phyloP scores from a whole-genome alignment of 2,113 vertebrate species.

The Calyptomena viridis region DNA sequence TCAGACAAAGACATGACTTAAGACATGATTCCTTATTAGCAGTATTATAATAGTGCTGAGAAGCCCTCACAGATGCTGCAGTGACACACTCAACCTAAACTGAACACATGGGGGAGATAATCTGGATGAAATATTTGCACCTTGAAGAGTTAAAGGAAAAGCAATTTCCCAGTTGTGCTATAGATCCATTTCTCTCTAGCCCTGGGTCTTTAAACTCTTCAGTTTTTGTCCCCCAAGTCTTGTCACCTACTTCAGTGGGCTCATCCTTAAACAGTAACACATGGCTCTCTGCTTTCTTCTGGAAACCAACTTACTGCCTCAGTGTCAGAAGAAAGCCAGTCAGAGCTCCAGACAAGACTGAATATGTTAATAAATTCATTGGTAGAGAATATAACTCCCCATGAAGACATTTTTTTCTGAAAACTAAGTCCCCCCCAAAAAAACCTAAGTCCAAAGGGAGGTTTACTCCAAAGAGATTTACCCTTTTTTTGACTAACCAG shows the following conservation, averaged over 20 bases:
- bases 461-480: background rate
- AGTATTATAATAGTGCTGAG: background rate
- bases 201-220: background rate
- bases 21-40: background rate
- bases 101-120: accelerated
- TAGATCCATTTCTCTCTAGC: background rate
- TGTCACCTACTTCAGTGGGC: background rate
- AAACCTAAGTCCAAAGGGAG: background rate
- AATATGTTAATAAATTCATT: background rate
- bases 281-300: background rate
- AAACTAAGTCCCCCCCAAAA: background rate
- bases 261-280: background rate
- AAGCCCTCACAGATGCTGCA: background rate
- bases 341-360: background rate
- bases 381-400: background rate
- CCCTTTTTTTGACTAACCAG: background rate
- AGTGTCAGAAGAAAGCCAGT: background rate
- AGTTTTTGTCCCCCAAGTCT: background rate
- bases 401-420: background rate
- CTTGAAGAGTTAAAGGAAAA: background rate
- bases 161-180: background rate
- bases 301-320: background rate
- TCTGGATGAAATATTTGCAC: background rate
- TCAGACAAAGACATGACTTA: background rate
- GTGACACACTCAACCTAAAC: background rate